Percentiles rank a stretch among this genome's conserved stretches.
phyloP scores from a whole-genome alignment of 1,140 invertebrate species.

The Lepeophtheirus salmonis region DNA sequence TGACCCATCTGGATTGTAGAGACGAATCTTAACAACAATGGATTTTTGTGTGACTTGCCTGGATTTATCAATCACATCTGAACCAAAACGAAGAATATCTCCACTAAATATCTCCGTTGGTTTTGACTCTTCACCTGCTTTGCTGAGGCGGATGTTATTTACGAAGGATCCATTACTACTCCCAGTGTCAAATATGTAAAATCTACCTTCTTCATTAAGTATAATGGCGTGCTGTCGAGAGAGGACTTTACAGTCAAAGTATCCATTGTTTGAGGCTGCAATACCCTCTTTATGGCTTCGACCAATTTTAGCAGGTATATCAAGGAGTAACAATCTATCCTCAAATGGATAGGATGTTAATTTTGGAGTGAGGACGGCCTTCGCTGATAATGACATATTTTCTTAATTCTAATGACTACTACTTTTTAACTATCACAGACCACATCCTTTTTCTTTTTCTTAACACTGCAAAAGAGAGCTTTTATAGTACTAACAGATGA shows the following conservation, averaged over 20 bases:
- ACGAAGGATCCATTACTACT: constrained; percentile 28
- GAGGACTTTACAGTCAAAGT: constrained; percentile 17
- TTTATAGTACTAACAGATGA: too few species aligned
- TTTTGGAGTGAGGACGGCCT: constrained; percentile 1
- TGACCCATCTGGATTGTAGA: constrained; percentile 11
- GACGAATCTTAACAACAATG: constrained; percentile 7
- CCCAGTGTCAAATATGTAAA: constrained; percentile 31
- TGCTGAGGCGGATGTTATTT: constrained; percentile 29
- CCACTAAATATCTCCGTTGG: constrained; percentile 18
- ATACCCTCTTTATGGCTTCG: constrained; percentile 11
- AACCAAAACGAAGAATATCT: constrained; percentile 16
- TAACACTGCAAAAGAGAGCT: neutral
- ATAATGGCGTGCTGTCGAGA: constrained; percentile 12
- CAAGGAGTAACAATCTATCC: constrained; percentile 6
- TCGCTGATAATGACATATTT: neutral
- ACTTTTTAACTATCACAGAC: neutral
- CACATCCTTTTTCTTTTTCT: neutral
- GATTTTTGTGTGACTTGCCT: constrained; percentile 9
- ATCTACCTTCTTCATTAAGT: constrained; percentile 7
- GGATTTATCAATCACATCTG: constrained; percentile 9
- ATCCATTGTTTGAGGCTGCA: constrained; percentile 3
- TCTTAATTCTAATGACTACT: neutral
- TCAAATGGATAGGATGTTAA: constrained; percentile 11
- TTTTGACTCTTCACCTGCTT: constrained; percentile 29
- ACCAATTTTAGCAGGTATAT: constrained; percentile 8